These are phyloP conservation scores for Panurus biarmicus DNA, from an alignment of 2,113 vertebrate species.

Conservation along the genomic window DNA sequence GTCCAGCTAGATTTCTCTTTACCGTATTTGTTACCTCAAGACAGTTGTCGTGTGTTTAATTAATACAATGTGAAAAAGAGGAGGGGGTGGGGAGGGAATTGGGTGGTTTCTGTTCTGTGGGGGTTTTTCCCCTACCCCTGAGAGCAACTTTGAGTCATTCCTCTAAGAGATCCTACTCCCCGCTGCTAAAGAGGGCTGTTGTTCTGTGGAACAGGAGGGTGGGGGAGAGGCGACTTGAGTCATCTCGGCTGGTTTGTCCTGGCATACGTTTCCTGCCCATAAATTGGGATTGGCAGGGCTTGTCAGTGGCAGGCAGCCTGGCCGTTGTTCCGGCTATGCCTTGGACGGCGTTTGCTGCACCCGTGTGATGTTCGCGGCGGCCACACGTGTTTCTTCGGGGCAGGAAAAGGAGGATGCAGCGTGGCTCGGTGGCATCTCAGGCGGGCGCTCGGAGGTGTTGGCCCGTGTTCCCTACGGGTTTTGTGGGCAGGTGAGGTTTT, in stretches of 20 bases:
- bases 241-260: slow-evolving; percentile 70
- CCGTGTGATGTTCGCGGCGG: neutral
- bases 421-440: neutral
- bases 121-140: neutral
- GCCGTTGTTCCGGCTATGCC: neutral
- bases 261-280: slow-evolving; percentile 69
- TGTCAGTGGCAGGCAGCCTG: neutral
- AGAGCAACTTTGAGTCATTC: slow-evolving; percentile 66
- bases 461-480: neutral
- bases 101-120: neutral
- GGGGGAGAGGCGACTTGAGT: slow-evolving; percentile 67
- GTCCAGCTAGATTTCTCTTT: neutral
- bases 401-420: neutral
- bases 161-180: slow-evolving; percentile 40
- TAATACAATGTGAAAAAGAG: neutral
- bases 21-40: neutral
- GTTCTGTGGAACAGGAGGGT: slow-evolving; percentile 55
- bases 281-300: slow-evolving; percentile 62
- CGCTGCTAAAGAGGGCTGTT: slow-evolving; percentile 53
- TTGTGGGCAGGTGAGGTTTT: neutral
- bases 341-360: neutral
- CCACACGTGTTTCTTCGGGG: neutral
- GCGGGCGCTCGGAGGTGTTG: neutral
- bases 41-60: neutral
- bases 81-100: neutral